Conservation (phyloP, 2,888 invertebrate genomes). For the Itoplectis maculator region DNA sequence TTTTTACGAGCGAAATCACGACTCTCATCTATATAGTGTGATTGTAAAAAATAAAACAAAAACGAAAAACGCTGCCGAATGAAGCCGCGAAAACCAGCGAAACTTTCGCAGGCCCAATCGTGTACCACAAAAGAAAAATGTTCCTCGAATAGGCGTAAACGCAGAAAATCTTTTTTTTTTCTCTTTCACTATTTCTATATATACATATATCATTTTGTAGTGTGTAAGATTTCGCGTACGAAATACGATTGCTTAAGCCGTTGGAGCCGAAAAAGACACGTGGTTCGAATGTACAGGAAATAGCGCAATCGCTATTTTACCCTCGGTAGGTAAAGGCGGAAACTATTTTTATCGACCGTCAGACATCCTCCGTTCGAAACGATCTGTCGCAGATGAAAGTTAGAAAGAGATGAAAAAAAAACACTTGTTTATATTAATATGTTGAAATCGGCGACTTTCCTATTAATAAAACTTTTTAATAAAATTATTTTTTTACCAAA, state of each 20-base stretch:
- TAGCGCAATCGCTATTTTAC: conserved; percentile 8
- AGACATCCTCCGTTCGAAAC: neutral
- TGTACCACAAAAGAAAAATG: conserved; percentile 53
- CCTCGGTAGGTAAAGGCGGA: conserved; percentile 13
- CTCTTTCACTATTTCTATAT: conserved; percentile 24
- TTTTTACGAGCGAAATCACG: conserved; percentile 31
- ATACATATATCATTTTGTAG: conserved; percentile 20
- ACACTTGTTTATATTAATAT: conserved; percentile 40
- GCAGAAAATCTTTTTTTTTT: conserved; percentile 18
- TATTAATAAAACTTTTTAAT: conserved; percentile 78
- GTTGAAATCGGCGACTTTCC: conserved; percentile 72
- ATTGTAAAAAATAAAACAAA: conserved; percentile 26
- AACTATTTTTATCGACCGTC: conserved; percentile 28
- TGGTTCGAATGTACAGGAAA: neutral
- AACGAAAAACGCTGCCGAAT: conserved; percentile 20
- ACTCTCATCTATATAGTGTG: neutral
- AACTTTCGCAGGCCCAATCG: conserved; percentile 42
- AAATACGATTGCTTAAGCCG: conserved; percentile 8
- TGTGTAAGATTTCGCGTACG: conserved; percentile 21
- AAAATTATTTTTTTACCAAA: conserved; percentile 80
- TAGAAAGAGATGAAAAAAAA: conserved; percentile 10
- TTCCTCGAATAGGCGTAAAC: conserved; percentile 61
- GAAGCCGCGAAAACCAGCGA: conserved; percentile 14
- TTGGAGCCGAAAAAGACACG: neutral
- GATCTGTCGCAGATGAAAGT: conserved; percentile 9